Evolutionary conservation across 2,113 vertebrate genomes (phyloP), one percentile per base, ranked within the genome.

Genomic region (Trochalopteron elliotii): DNA sequence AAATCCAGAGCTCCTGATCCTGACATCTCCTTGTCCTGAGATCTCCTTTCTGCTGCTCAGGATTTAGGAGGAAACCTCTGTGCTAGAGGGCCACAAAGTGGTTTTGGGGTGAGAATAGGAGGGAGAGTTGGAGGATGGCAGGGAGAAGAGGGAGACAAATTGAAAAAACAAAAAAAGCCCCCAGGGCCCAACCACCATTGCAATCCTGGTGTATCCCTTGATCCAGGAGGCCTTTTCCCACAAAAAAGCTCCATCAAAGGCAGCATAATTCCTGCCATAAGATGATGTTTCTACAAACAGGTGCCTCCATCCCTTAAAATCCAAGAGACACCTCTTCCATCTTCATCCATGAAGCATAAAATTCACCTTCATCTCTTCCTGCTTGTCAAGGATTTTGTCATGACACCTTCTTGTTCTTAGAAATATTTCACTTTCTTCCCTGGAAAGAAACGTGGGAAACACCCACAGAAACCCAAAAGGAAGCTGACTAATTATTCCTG

Each of bases 401-500:
- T 22, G 3, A 3, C 10, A 15, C 24, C 50, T 81, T 60, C 33
- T 69, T 20, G 4, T 40, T 65, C 77, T 83, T 65, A 80, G 47
- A 70, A 53, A 20, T 11, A 35, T 45, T 83, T 88, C 39, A 47
- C 25, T 79, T 76, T 75, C 49, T 64, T 61, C 50, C 70, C 77
- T 84, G 56, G 35, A 45, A 23, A 50, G 49, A 27, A 50, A 50
- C 28, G 10, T 6, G 21, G 61, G 68, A 55, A 87, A 30, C 42
- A 65, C 67, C 53, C n/a, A 74, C 59, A 49, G 22, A 77, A 91
- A 11, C 50, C 65, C 80, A 8, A 69, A 33, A 80, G 68, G 68
- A 90, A 96, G 52, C 25, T 92, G 79, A 83, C 40, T 94, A 90
- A 97, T 88, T 83, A 30, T 83, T 80, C 83, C 81, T 63, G 64